Base-by-base conservation (phyloP, 2,113 vertebrate genomes). In the Otis tarda region DNA sequence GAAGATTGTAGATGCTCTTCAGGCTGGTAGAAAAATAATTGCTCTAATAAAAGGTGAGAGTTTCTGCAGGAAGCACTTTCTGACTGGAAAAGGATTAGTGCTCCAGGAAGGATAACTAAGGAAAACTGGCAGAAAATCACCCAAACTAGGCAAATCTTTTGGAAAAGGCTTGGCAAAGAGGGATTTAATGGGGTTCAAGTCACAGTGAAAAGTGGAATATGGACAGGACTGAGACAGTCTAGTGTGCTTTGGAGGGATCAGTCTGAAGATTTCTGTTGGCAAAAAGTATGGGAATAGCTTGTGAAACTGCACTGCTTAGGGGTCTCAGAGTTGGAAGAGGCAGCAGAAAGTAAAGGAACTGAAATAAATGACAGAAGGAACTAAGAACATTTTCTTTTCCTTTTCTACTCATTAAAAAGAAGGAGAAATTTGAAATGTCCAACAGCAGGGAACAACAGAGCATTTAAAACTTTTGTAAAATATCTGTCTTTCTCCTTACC, bases 41-140 rank as follows among this genome's bases (percentile, higher is more conserved):
- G 33, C 52, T 86, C 33, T 56, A 77, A 80, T 61, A 81, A 81
- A 96, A 94, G 55, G 41, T 88, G 84, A 68, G 64, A 69, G 57
- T 85, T 93, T 94, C 70, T 91, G 39, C 35, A 79, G 81, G 81
- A 94, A 80, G 67, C 16, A 79, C 47, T 86, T 96, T 86, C 52
- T 92, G 37, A 64, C 74, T 27, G 43, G 21, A 60, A 92, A 92
- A 86, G 18, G 10, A 75, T 80, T 85, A 59, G 8, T 0, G 0
- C 19, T 39, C 43, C 64, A 50, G 70, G 55, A 84, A 79, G 14
- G 33, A 35, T 73, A 94, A 18, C 22, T 76, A 70, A 49, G 13
- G 17, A 85, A 88, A 77, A 64, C 22, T 67, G 45, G 25, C 7
- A 61, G 25, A 91, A 83, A 94, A 85, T 43, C 45, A 57, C 22